These are phyloP conservation scores for Nephrotoma appendiculata DNA, from an alignment of 2,888 invertebrate genomes.

Conservation along the genomic window DNA sequence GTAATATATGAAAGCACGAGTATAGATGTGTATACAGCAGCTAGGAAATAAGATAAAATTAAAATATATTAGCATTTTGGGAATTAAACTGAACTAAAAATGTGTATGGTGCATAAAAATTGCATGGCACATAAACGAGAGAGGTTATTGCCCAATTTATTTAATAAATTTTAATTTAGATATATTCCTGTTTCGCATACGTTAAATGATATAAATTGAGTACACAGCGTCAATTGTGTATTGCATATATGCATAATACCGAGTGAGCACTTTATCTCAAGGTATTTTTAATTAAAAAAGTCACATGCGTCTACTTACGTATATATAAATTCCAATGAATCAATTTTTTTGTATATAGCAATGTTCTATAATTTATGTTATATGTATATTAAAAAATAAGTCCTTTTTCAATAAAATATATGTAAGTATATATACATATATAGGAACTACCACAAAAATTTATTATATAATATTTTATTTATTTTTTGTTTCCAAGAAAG, in stretches of 20 bases:
- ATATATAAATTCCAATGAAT: not conserved
- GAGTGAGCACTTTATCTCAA: not conserved
- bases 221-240: not conserved
- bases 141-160: not conserved
- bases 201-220: not conserved
- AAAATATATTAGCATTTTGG: not conserved
- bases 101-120: not conserved
- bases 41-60: not conserved
- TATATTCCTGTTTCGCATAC: not conserved
- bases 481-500: not conserved
- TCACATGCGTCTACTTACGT: not conserved
- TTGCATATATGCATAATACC: not conserved
- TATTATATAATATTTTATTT: not conserved
- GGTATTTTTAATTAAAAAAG: not conserved
- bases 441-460: not conserved
- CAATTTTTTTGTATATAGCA: not conserved
- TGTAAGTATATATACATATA: not conserved
- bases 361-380: not conserved
- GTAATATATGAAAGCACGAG: not conserved
- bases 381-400: not conserved
- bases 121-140: not conserved
- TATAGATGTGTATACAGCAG: not conserved
- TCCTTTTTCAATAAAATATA: not conserved
- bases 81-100: not conserved
- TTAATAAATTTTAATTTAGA: not conserved